Percentiles rank a stretch among this genome's conserved stretches.
phyloP scores from a whole-genome alignment of 2,797 vertebrate genomes.

The Apogon talboti region DNA sequence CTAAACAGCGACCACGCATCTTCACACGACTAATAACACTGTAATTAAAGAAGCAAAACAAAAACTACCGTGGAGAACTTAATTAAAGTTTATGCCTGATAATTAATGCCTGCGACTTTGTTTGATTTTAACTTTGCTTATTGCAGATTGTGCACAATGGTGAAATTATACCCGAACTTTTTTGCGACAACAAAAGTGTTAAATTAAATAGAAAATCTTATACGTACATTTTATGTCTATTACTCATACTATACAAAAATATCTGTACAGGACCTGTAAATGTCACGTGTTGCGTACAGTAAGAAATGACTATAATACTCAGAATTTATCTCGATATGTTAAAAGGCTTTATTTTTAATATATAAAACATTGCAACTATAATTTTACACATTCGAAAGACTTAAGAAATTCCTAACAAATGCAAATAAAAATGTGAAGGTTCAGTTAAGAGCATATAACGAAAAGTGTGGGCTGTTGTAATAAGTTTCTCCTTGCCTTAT shows the following conservation, averaged over 20 bases:
- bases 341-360: background rate
- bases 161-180: background rate
- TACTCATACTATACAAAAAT: background rate
- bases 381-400: too few species aligned
- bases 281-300: conserved; percentile 9
- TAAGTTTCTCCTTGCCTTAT: conserved; percentile 58
- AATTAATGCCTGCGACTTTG: conserved; percentile 3
- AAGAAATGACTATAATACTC: background rate
- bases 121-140: background rate
- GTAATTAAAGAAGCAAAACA: conserved; percentile 22
- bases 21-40: background rate
- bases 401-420: too few species aligned
- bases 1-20: background rate
- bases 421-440: background rate
- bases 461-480: conserved; percentile 17
- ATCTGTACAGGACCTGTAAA: background rate
- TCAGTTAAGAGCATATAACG: background rate
- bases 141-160: background rate
- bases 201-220: too few species aligned
- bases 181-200: background rate
- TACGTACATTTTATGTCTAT: background rate
- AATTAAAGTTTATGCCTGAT: conserved; percentile 29
- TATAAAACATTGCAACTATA: background rate
- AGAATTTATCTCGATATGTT: background rate
- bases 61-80: conserved; percentile 40